Evolutionary conservation across 2,888 invertebrate genomes (phyloP), one percentile per base, ranked within the genome.

Genomic region (Quadroppia sp.): DNA sequence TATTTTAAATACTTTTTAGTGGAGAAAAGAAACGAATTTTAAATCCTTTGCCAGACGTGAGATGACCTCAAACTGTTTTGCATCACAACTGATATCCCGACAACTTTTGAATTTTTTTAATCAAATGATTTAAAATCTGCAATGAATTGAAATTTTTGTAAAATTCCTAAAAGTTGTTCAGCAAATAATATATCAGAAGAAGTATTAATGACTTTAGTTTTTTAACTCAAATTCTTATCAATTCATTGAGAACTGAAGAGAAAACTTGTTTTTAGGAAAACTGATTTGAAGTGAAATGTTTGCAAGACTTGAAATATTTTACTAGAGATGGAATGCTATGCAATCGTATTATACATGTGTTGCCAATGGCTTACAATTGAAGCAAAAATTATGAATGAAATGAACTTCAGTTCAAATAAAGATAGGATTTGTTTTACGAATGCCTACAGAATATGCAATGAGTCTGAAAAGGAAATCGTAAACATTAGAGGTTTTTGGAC

Each of bases 261-360:
- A 28, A 53, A 53, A 53, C 53, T 53, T 53, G 23, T 53, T 53
- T 20, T 15, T 2, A 36, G 36, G 6, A 15, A 45, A 53, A 23
- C 48, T 48, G 20, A 53, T 15, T 59, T 59, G 15, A 20, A 9
- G 30, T 59, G 59, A 59, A 11, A 28, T 25, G 3, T 9, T 3
- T 9, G 15, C 3, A 30, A 30, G 59, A 59, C 30, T 59, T 59
- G 9, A 15, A 7, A 59, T 59, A 59, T 59, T 30, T 59, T 59
- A 59, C 28, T 28, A 30, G 59, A 59, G 59, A 59, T 59, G 59
- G 59, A n/a, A 59, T 59, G 59, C 30, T 59, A 59, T 59, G 30
- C 15, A 9, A 20, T 53, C 9, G 42, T 42, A 42, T 42, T 7
- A 11, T 42, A 42, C 42, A 11, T 11, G 42, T 42, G 42, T 48